phyloP scores from a whole-genome alignment of 2,888 invertebrate genomes.

The Erpobdella octoculata region DNA sequence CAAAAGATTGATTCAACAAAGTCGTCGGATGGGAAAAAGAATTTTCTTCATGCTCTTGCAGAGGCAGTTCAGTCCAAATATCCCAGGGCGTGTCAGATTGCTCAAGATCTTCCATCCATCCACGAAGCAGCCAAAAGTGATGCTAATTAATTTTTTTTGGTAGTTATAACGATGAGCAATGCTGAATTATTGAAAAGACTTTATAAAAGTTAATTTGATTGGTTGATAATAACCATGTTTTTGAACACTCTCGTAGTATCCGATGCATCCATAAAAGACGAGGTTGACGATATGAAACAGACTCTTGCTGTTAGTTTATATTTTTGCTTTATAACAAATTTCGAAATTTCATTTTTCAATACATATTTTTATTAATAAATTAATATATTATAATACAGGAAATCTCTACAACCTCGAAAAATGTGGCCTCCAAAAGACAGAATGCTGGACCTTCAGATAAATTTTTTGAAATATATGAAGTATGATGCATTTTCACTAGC shows the following conservation, averaged over 20 bases:
- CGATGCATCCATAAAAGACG: not conserved
- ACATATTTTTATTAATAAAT: not conserved
- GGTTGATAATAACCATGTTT: too few relatives aligned
- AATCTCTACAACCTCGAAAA: not conserved
- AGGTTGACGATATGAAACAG: not conserved
- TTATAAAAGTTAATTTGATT: too few relatives aligned
- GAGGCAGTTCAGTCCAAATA: conserved; percentile 46
- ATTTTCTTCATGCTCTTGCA: conserved; percentile 49
- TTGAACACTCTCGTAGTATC: not conserved
- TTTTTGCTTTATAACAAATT: too few relatives aligned
- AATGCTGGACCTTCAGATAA: not conserved
- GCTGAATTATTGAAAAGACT: too few relatives aligned
- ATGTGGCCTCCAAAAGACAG: not conserved
- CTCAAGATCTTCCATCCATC: conserved; percentile 45
- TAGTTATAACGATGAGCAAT: not conserved
- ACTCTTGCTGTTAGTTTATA: not conserved
- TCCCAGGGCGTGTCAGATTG: conserved; percentile 44
- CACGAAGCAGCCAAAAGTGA: conserved; percentile 47
- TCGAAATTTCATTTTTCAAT: not conserved
- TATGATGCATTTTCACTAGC: not conserved
- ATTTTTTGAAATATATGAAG: not conserved
- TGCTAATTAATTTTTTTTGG: not conserved
- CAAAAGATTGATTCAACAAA: conserved; percentile 50
- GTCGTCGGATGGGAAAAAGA: conserved; percentile 48
- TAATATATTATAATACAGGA: not conserved